Conservation (phyloP, 2,888 invertebrate species). For the Trachelus troglodyta region DNA sequence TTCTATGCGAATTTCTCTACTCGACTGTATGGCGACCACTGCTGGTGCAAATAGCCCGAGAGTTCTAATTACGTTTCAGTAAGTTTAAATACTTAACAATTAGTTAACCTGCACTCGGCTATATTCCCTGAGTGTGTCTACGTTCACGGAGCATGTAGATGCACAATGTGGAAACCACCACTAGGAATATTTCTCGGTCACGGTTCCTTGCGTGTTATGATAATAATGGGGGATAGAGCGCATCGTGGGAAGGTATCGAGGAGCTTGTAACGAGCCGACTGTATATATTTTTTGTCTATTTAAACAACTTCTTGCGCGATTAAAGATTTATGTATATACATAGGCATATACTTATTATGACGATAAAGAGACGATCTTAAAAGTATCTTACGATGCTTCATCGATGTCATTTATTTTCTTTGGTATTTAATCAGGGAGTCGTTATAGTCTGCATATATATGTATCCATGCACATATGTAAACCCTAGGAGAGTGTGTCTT, state of each 20-base stretch:
- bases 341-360: not conserved
- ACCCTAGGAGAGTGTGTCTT: not conserved
- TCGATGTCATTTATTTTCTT: not conserved
- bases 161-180: not conserved
- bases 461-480: not conserved
- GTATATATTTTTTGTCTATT: not conserved
- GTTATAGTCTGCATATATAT: not conserved
- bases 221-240: not conserved
- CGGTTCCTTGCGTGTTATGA: not conserved
- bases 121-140: not conserved
- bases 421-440: not conserved
- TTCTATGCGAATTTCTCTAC: not conserved
- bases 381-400: not conserved
- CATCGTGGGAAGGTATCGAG: not conserved
- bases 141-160: not conserved
- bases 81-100: conserved; percentile 46
- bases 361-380: not conserved
- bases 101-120: conserved; percentile 25
- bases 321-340: not conserved
- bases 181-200: not conserved
- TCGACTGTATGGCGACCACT: conserved; percentile 16
- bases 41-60: conserved; percentile 38
- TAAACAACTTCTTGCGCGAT: not conserved
- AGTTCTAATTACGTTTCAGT: conserved; percentile 46
- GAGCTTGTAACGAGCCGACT: not conserved